Conservation (phyloP, 2,888 invertebrate species). For the Pecten maximus region DNA sequence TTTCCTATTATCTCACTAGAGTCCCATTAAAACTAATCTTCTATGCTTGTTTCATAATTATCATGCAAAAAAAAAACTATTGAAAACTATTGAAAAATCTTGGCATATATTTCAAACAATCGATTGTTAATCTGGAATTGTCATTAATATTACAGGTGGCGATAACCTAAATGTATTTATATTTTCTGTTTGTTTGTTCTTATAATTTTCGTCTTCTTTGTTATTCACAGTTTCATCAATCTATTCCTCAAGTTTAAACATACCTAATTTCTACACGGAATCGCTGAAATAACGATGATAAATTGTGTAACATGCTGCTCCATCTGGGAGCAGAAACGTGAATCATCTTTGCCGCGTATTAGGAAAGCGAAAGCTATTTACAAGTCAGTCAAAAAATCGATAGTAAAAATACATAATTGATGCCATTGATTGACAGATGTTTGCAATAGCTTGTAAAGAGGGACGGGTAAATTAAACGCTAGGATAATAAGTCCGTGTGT, state of each 20-base stretch:
- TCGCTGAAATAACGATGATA: background rate
- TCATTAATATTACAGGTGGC: background rate
- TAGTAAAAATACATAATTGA: slow-evolving; percentile 33
- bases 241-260: background rate
- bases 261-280: background rate
- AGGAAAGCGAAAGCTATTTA: slow-evolving; percentile 30
- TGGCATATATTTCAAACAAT: too few relatives aligned
- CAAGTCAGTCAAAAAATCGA: slow-evolving; percentile 10
- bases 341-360: slow-evolving; percentile 25
- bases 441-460: slow-evolving; percentile 25
- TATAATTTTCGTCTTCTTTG: background rate
- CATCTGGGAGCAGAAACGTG: background rate
- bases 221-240: background rate
- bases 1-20: too few relatives aligned
- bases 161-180: background rate
- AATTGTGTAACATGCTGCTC: background rate
- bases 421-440: slow-evolving; percentile 15
- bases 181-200: too few relatives aligned
- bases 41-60: too few relatives aligned
- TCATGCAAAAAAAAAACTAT: too few relatives aligned
- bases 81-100: too few relatives aligned
- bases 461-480: background rate
- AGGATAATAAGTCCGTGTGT: background rate
- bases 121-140: background rate
- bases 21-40: too few relatives aligned